Base-by-base conservation (phyloP, 1,140 invertebrate species). In the Chironomus striatipennis region DNA sequence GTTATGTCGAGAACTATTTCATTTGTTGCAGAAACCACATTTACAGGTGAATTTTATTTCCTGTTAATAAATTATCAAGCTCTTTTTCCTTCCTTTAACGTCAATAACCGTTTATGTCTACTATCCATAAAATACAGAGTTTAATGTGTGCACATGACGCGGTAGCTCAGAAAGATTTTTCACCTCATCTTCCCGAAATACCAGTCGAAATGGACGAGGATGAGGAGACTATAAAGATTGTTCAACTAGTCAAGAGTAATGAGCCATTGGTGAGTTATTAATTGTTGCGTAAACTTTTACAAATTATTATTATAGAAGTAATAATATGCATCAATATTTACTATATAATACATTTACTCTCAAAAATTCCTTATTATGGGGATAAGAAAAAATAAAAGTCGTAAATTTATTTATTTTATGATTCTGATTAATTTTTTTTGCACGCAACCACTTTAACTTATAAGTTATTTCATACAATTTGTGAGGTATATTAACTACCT, bases 141-240 rank as follows among this genome's bases (percentile, higher is more conserved):
- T 84, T 98, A 73, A 83, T 98, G 7, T 93, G 90, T 82, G 92
- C 95, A 72, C 96, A 98, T 83, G 96, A 98, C 86, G 92, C 93
- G 73, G 90, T 98, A 78, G 95, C 96, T 73, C 93, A 95, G 82
- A 96, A 96, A 83, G 95, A 98, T 80, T 98, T 96, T 82, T 92
- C 94, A 79, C 96, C 95, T 34, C 90, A 93, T 80, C 84, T 98
- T 75, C 93, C 94, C 1, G 93, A 96, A 79, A 89, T 96, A 77
- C 93, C 95, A 34, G 81, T 90, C 72, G 94, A 96, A 80, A 90
- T 92, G 15, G 94, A 96, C 81, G 92, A 96, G 79, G 94, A 95
- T 81, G 96, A 98, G 83, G 93, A 96, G 82, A 96, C 96, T 42
- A 91, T 98, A 74, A 98, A 98, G 87, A 97, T 98, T 83, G 96